Evolutionary conservation across 2,888 invertebrate genomes (phyloP), one percentile per base, ranked within the genome.

Genomic region (Thalpophila matura): DNA sequence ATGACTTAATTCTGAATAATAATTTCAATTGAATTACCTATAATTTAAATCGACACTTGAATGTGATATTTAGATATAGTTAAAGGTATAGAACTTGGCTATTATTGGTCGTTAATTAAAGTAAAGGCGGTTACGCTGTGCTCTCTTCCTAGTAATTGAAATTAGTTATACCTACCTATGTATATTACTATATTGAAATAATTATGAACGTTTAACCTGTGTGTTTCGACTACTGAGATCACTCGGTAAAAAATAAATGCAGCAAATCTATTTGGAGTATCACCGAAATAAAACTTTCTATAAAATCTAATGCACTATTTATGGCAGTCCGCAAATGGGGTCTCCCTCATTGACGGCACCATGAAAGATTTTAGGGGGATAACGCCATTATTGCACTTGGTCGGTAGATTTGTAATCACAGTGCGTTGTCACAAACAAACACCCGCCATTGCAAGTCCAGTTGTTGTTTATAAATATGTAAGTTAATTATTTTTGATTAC

Each of bases 1-100:
- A 70, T 69, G 60, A 60, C 69, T 72, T 67, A 6, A 74, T 70
- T 74, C 43, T 18, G 53, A 37, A 35, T 54, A 66, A 54, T 62
- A 61, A 59, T 53, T 46, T 61, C 57, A 60, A 55, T 64, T 42
- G 47, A 70, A 68, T 56, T 63, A 56, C 35, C 29, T 27, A 38
- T 62, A 56, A 71, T 68, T 54, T 50, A 54, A 43, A 59, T 60
- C 22, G 35, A 59, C 31, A 47, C 38, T 10, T 35, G 26, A 49
- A 20, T 54, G 14, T 40, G 33, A 50, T 54, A 18, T 40, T 53
- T 29, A 63, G 26, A 37, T n/a, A 38, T 18, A 31, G 22, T 31
- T 70, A 50, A 50, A 1, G 22, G 31, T 18, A 49, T 12, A 16
- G 5, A 40, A 35, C 22, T 22, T 47, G 29, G 22, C 16, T 42